Conservation (phyloP, 2,113 vertebrate genomes). For the Ptilorrhoa leucosticta region DNA sequence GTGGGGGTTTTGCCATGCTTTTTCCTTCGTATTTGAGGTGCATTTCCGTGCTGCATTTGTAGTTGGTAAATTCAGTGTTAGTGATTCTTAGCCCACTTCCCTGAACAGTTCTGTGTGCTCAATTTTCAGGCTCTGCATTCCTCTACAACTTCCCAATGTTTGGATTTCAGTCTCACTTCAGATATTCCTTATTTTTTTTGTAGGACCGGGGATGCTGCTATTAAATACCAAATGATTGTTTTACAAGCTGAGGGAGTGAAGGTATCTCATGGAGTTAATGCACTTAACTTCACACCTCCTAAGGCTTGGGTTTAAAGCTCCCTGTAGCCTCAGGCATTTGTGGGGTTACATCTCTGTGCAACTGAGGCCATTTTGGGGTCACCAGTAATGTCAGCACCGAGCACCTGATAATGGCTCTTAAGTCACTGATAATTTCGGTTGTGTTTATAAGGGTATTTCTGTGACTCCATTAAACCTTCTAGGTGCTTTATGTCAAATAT, state of each 20-base stretch:
- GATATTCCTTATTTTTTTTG: conserved; percentile 10
- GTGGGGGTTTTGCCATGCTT: background rate
- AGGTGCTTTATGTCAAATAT: background rate
- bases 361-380: background rate
- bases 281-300: background rate
- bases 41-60: background rate
- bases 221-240: conserved; percentile 37
- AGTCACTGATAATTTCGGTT: background rate
- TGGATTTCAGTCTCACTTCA: background rate
- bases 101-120: background rate
- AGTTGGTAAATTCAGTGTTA: background rate
- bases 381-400: background rate
- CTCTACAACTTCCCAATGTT: background rate
- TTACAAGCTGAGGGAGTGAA: conserved; percentile 24
- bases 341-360: background rate
- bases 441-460: background rate
- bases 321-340: background rate
- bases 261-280: conserved; percentile 12
- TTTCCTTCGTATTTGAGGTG: background rate
- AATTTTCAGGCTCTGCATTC: background rate
- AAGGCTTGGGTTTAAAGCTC: conserved; percentile 12
- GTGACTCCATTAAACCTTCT: background rate
- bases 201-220: background rate
- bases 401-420: background rate
- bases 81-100: background rate